Evolutionary conservation across 2,113 vertebrate species (phyloP), one percentile per base, ranked within the genome.

Genomic region (Dipodomys spectabilis): DNA sequence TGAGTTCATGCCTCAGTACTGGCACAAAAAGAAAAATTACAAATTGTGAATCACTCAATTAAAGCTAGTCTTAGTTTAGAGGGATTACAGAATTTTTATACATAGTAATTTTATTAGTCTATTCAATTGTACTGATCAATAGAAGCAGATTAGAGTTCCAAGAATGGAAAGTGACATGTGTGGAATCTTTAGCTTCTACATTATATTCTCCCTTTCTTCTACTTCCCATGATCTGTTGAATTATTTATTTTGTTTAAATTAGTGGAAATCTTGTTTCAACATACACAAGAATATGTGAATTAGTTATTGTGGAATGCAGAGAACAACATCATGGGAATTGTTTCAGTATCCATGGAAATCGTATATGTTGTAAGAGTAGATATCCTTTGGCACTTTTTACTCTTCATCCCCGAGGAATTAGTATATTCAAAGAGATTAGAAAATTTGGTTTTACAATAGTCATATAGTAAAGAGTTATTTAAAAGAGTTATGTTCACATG

Each of bases 231-330:
- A 25, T 77, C 27, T 72, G 30, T 75, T 72, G 18, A 88, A 75
- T 77, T 79, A 88, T 18, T 74, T 22, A 7, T 28, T 57, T 25
- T 60, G 64, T 88, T 82, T 62, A 32, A 73, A 84, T 15, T 65
- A 83, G 69, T 75, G 60, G 60, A 88, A 90, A 90, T 75, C 32
- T 44, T 92, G 19, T 19, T 90, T 75, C 22, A 69, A 82, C 81
- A 77, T 80, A 75, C 25, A 83, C 1, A 57, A 44, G 39, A 30
- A 44, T n/a, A 85, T 64, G 68, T 73, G 20, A 39, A 39, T 75
- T 49, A 79, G 73, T 91, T 27, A 91, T 64, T 82, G 75, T n/a
- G 65, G 23, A 73, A 16, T 23, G 4, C 15, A 23, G 6, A 90
- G 32, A 20, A 82, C 81, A 82, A 1, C 71, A 72, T 86, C 28